A percentile compares a stretch with the other conserved stretches of the same genome.
Conservation (phyloP, 2,888 invertebrate species). For the Folsomia manolachei region DNA sequence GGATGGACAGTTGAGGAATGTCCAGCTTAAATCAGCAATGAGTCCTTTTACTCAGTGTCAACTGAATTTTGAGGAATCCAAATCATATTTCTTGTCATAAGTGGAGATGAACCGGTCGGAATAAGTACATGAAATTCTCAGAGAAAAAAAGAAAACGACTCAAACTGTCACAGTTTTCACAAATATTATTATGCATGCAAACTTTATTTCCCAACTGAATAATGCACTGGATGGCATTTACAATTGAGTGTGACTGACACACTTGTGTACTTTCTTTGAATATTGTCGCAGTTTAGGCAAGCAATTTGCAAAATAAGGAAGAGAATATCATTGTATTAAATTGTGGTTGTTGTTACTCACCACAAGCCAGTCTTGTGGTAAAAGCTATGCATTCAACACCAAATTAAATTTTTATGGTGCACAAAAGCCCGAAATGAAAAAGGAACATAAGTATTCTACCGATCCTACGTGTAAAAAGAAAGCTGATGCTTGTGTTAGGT, state of each 20-base stretch:
- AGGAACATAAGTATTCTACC: too few relatives aligned
- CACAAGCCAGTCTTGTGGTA: too few relatives aligned
- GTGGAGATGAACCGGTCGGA: background rate
- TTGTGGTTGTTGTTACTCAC: background rate
- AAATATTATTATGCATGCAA: background rate
- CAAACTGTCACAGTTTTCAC: background rate
- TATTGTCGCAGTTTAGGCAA: background rate
- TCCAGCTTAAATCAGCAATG: background rate
- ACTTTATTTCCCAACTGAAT: background rate
- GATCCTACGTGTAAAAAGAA: background rate
- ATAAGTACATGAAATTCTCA: background rate
- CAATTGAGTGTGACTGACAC: background rate
- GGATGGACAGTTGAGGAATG: background rate
- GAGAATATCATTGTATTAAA: background rate
- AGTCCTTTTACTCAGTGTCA: background rate
- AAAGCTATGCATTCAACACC: background rate
- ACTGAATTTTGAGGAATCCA: background rate
- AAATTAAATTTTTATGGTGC: background rate
- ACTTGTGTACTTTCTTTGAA: too few relatives aligned
- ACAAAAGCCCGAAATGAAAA: background rate
- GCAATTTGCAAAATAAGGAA: background rate
- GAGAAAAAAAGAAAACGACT: background rate
- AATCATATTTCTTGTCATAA: background rate
- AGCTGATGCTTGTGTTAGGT: background rate
- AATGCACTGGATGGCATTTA: background rate